phyloP scores from a whole-genome alignment of 1,140 invertebrate species.

The Anagrus nilaparvatae region DNA sequence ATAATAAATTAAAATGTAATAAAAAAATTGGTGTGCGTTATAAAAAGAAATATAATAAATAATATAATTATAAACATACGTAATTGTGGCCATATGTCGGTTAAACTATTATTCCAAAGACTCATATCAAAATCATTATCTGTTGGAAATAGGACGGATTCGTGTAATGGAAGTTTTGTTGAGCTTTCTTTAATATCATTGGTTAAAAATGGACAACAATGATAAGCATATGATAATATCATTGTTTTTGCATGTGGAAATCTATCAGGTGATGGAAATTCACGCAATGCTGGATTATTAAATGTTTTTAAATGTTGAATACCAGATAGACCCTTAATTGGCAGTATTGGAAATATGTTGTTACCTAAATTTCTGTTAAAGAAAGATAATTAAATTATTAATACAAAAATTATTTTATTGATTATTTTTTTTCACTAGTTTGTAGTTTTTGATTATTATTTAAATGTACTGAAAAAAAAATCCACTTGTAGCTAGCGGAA shows the following conservation, averaged over 20 bases:
- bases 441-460: too few species aligned
- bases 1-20: too few species aligned
- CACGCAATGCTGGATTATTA: conserved; percentile 78
- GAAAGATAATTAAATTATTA: conserved; percentile 14
- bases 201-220: conserved; percentile 85
- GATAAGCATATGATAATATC: conserved; percentile 88
- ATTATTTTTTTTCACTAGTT: too few species aligned
- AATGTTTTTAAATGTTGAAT: conserved; percentile 83
- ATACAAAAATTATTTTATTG: too few species aligned
- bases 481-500: too few species aligned
- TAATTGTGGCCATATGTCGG: conserved; percentile 71
- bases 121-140: conserved; percentile 65
- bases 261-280: conserved; percentile 75
- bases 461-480: too few species aligned
- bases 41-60: too few species aligned
- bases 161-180: conserved; percentile 30
- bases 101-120: conserved; percentile 63
- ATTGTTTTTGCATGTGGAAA: conserved; percentile 76
- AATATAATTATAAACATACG: too few species aligned
- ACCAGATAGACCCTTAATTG: conserved; percentile 66
- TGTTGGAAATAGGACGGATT: conserved; percentile 59
- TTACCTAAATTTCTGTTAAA: conserved; percentile 77
- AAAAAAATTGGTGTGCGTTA: too few species aligned
- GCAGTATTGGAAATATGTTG: conserved; percentile 77
- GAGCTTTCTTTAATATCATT: conserved; percentile 34